These are phyloP conservation scores for Choristoneura rosaceana DNA, from an alignment of 2,888 invertebrate species.

Conservation along the genomic window DNA sequence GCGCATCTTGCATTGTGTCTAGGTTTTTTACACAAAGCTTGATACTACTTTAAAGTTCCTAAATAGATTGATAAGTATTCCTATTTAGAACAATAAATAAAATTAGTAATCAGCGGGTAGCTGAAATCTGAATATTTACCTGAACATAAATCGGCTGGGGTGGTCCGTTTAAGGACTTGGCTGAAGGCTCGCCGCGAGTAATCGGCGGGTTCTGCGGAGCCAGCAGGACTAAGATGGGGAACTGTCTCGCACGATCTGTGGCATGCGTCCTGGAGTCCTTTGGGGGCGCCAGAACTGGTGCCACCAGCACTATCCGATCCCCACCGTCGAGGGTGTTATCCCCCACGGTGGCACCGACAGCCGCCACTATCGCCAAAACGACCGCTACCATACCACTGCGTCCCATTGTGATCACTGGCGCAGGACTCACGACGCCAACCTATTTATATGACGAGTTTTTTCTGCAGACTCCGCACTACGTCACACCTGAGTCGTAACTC, in stretches of 20 bases:
- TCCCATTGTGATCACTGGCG: conserved; percentile 79
- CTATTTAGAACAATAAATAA: neutral
- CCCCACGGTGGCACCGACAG: conserved; percentile 62
- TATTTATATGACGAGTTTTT: conserved; percentile 78
- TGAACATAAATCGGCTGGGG: conserved; percentile 74
- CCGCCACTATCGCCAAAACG: conserved; percentile 64
- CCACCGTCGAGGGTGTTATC: conserved; percentile 71
- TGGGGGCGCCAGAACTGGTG: conserved; percentile 77
- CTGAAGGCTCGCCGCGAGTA: conserved; percentile 59
- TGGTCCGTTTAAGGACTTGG: conserved; percentile 67
- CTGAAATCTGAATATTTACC: conserved; percentile 56
- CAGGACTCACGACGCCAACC: conserved; percentile 69
- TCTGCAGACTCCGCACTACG: conserved; percentile 62
- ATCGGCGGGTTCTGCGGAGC: conserved; percentile 60
- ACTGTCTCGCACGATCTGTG: conserved; percentile 73
- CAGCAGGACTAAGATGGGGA: conserved; percentile 74
- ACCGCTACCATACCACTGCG: conserved; percentile 66
- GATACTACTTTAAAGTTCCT: conserved; percentile 6
- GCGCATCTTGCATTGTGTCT: conserved; percentile 21
- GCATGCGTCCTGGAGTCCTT: conserved; percentile 68
- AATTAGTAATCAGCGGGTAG: no score
- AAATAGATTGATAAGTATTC: conserved; percentile 9
- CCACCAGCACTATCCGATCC: conserved; percentile 70
- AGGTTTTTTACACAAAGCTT: conserved; percentile 12
- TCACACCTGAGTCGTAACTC: conserved; percentile 56